A percentile compares a stretch with the other conserved stretches of the same genome.
Conservation (phyloP, 2,888 invertebrate species). For the Flabesymbios commensalis region DNA sequence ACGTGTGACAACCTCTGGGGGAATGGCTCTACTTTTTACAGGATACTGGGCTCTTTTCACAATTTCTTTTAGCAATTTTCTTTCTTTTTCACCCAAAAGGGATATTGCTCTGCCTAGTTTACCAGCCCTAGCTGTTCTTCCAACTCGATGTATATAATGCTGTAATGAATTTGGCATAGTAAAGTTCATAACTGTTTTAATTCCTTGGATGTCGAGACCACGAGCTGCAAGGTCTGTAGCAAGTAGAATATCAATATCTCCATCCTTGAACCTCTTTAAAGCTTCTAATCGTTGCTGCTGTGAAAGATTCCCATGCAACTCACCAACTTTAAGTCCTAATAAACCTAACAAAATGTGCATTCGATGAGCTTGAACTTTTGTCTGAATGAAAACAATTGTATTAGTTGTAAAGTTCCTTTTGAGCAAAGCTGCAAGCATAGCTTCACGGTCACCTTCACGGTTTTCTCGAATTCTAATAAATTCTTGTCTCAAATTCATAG, state of each 20-base stretch:
- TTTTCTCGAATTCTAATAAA: slow-evolving; percentile 87
- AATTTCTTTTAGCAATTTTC: slow-evolving; percentile 87
- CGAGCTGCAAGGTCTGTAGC: slow-evolving; percentile 93
- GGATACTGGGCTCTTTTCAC: slow-evolving; percentile 83
- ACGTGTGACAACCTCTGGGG: slow-evolving; percentile 59
- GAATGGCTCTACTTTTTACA: slow-evolving; percentile 85
- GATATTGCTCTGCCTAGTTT: slow-evolving; percentile 88
- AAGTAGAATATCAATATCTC: slow-evolving; percentile 72
- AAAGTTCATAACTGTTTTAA: slow-evolving; percentile 96
- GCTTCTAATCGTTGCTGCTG: slow-evolving; percentile 90
- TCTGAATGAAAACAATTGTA: slow-evolving; percentile 94
- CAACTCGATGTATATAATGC: slow-evolving; percentile 95
- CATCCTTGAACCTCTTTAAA: slow-evolving; percentile 83
- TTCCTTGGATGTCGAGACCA: slow-evolving; percentile 95
- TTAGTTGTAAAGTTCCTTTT: slow-evolving; percentile 88
- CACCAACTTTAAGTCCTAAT: slow-evolving; percentile 83
- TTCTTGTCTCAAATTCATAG: slow-evolving; percentile 93
- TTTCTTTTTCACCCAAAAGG: slow-evolving; percentile 89
- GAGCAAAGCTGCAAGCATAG: slow-evolving; percentile 75
- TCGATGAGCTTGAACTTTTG: slow-evolving; percentile 92
- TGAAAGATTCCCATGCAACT: slow-evolving; percentile 94
- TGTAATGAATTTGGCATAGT: slow-evolving; percentile 91
- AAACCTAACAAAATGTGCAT: slow-evolving; percentile 89
- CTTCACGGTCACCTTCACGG: slow-evolving; percentile 87
- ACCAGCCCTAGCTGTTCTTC: slow-evolving; percentile 94